Evolutionary conservation across 2,888 invertebrate species (phyloP), one percentile per base, ranked within the genome.

Genomic region (Pristionchus mayeri): DNA sequence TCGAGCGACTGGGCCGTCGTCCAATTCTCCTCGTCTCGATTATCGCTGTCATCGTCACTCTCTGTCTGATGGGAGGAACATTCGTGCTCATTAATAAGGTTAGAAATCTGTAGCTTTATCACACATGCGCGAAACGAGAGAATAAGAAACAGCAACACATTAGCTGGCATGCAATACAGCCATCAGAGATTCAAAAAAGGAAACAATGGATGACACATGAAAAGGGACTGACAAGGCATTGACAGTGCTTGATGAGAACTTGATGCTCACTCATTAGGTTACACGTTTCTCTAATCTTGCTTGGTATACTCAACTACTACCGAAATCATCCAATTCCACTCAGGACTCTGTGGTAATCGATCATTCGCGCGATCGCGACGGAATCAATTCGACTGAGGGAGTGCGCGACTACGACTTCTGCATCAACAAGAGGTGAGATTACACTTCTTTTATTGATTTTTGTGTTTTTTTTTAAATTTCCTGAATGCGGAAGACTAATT

Each of bases 1-100:
- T 92, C 81, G 92, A 92, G 83, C 87, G 86, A 52, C 37, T 90
- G 24, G 92, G 92, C 4, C 85, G 92, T 16, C 85, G 92, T 4
- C 86, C 88, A 57, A 87, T 92, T 24, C 87, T 92, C 21, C 84
- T 92, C 16, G 85, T 87, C 75, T 90, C 90, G 0, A 90, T 91
- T 40, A 85, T 89, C 40, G 92, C 91, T 9, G 90, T 90, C 24
- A 87, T 90, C 18, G 21, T 91, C 11, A 88, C 89, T 13, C 85
- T 91, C 2, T 87, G 89, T 24, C 84, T 91, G 44, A 89, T 92
- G 87, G 91, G 91, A 37, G 90, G 90, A 18, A 88, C 90, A 3
- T 91, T 91, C 88, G 30, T 89, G 24, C 60, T 88, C n/a, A 89
- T 90, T 54, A 90, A 90, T 63, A 86, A 86, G 85, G 87, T 86